These are phyloP conservation scores for Cryptotis parvus DNA, from an alignment of 2,113 vertebrate genomes.

Conservation along the genomic window DNA sequence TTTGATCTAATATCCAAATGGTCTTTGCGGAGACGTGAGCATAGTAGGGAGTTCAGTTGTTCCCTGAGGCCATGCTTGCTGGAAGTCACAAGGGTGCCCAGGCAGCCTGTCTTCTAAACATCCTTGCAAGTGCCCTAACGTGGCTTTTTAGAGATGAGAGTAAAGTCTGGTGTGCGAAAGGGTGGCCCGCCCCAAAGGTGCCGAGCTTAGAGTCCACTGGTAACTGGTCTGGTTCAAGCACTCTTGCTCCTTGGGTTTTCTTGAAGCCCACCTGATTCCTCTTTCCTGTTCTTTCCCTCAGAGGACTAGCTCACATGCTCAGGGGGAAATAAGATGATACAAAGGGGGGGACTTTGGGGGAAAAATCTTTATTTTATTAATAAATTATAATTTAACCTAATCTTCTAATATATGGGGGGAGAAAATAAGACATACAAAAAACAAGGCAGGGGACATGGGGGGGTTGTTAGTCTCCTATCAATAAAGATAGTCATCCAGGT, in stretches of 20 bases:
- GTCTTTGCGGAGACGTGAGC: background rate
- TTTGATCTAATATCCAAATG: constrained; percentile 20
- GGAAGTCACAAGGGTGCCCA: background rate
- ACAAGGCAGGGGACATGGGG: no score
- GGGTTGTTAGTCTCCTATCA: no score
- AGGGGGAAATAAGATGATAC: background rate
- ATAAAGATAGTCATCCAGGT: no score
- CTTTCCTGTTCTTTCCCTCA: background rate
- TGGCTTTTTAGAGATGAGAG: background rate
- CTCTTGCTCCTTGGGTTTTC: background rate
- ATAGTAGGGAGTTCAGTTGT: background rate
- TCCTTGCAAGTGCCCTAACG: background rate
- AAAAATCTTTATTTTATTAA: background rate
- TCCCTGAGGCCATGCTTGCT: no score
- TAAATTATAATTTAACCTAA: background rate
- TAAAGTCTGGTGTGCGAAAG: background rate
- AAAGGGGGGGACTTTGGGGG: background rate
- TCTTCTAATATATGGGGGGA: no score
- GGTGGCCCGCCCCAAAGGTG: background rate
- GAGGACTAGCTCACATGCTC: background rate
- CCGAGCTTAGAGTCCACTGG: background rate
- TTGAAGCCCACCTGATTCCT: background rate
- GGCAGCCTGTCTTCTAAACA: constrained; percentile 4
- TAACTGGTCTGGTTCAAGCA: background rate
- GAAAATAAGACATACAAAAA: no score